Conservation (phyloP, 2,797 vertebrate genomes). For the Acipenser transmontanus region DNA sequence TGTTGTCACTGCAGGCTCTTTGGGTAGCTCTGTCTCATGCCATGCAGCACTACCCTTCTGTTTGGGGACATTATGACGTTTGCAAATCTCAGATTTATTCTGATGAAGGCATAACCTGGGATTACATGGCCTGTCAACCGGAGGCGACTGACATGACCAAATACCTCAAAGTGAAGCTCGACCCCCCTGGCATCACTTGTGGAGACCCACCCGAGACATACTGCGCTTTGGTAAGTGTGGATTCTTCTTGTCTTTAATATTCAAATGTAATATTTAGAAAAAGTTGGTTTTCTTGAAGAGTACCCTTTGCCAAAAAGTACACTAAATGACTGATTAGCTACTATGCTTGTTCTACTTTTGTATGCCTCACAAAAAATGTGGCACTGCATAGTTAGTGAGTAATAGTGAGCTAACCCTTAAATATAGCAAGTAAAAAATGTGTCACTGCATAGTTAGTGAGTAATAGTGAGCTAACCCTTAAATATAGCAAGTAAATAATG, state of each 20-base stretch:
- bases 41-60: constrained; percentile 85
- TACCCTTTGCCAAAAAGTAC: no score
- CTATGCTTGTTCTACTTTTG: no score
- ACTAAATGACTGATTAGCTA: no score
- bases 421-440: no score
- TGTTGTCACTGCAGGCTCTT: constrained; percentile 79
- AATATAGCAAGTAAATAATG: no score
- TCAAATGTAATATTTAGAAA: no score
- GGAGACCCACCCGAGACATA: constrained; percentile 94
- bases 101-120: constrained; percentile 91
- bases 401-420: no score
- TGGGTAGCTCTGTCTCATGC: constrained; percentile 76
- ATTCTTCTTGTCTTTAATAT: neutral
- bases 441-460: no score
- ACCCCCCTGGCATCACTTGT: constrained; percentile 93
- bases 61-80: constrained; percentile 95
- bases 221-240: constrained; percentile 91
- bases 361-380: no score
- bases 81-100: constrained; percentile 93
- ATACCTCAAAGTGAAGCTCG: constrained; percentile 84
- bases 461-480: no score
- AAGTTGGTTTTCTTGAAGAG: no score
- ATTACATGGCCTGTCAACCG: constrained; percentile 98
- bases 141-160: constrained; percentile 94
- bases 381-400: no score